Evolutionary conservation across 1,140 invertebrate genomes (phyloP).

Genomic region (Mercenaria mercenaria): DNA sequence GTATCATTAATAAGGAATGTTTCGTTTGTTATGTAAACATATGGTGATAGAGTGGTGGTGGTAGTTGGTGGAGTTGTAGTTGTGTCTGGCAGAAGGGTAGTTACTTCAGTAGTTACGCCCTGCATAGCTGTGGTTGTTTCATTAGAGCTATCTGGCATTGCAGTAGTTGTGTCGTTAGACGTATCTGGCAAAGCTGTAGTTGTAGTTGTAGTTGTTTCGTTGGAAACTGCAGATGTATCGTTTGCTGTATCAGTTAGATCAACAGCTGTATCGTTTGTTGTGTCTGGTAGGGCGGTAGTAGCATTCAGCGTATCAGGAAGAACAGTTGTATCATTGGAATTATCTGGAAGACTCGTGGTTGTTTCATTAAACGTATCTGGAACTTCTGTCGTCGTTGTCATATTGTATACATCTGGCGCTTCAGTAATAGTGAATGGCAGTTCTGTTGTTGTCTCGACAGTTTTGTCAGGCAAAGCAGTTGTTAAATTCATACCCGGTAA

Average conservation of each 20-base stretch:
- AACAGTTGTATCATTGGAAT: too few relatives aligned
- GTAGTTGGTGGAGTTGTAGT: not conserved
- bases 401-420: too few relatives aligned
- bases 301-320: not conserved
- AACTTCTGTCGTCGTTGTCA: too few relatives aligned
- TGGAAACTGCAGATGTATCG: too few relatives aligned
- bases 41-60: not conserved
- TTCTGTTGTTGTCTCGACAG: not conserved
- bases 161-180: not conserved
- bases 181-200: not conserved
- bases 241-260: too few relatives aligned
- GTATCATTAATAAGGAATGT: not conserved
- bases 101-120: not conserved
- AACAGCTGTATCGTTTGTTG: not conserved
- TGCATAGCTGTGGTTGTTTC: not conserved
- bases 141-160: not conserved
- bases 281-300: not conserved
- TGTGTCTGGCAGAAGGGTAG: not conserved
- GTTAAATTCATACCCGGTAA: not conserved
- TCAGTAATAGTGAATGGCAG: too few relatives aligned
- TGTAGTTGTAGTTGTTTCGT: not conserved
- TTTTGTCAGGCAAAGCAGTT: not conserved
- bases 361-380: too few relatives aligned
- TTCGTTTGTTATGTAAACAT: not conserved
- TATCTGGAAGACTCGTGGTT: too few relatives aligned